phyloP scores from a whole-genome alignment of 1,140 invertebrate genomes.

The Zaprionus gabonicus region DNA sequence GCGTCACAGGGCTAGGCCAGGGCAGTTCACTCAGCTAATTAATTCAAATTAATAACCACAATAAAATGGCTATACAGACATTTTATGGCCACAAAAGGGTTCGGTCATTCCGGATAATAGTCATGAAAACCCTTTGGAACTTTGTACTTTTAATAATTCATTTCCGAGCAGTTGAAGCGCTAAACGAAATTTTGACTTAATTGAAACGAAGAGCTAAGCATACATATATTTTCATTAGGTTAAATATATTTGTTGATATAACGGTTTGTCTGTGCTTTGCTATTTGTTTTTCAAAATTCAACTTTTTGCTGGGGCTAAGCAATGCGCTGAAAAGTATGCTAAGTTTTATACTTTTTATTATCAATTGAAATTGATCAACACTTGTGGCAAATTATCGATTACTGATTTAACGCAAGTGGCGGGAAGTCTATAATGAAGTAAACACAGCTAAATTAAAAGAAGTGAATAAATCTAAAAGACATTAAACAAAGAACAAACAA shows the following conservation, averaged over 20 bases:
- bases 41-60: conserved; percentile 58
- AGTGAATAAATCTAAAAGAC: not conserved
- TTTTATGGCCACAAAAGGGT: conserved; percentile 52
- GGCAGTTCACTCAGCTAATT: conserved; percentile 46
- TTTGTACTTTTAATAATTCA: conserved; percentile 24
- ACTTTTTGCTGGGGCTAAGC: too few relatives aligned
- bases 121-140: not conserved
- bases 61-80: conserved; percentile 45
- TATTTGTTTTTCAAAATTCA: too few relatives aligned
- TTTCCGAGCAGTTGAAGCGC: not conserved
- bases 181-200: not conserved
- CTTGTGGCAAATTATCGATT: not conserved
- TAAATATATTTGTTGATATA: not conserved
- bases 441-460: not conserved
- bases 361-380: not conserved
- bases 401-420: not conserved
- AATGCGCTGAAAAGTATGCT: too few relatives aligned
- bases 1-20: not conserved
- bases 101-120: conserved; percentile 26
- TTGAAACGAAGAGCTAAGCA: not conserved
- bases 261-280: too few relatives aligned
- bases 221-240: not conserved
- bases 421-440: not conserved
- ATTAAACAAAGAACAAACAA: not conserved
- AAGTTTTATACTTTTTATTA: too few relatives aligned